Percentiles rank a stretch among this genome's conserved stretches.
Evolutionary conservation across 2,113 vertebrate species (phyloP).

Genomic region (Pycnonotus jocosus): DNA sequence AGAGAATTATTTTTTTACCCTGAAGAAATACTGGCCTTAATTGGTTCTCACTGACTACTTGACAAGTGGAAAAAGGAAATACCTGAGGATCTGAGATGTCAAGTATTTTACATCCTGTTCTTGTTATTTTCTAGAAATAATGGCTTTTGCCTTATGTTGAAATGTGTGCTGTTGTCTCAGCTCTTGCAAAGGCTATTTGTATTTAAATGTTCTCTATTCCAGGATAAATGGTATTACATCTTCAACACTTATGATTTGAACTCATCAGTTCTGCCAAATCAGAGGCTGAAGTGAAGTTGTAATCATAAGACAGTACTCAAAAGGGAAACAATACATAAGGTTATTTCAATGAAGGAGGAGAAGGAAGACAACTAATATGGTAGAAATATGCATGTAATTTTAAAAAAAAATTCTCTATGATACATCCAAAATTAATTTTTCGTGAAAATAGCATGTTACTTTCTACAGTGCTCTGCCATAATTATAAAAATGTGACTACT

Average conservation of each 20-base stretch:
- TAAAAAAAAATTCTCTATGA: background rate
- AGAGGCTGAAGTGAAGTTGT: background rate
- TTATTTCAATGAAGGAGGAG: background rate
- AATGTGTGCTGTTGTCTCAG: background rate
- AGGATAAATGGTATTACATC: background rate
- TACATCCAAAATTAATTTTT: background rate
- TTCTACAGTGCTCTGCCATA: background rate
- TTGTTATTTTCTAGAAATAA: background rate
- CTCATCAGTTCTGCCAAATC: background rate
- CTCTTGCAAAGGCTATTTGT: background rate
- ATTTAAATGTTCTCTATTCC: background rate
- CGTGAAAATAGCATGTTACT: rapidly evolving
- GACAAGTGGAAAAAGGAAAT: background rate
- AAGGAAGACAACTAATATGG: background rate
- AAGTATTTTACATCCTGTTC: background rate
- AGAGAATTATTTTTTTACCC: background rate
- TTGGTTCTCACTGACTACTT: background rate
- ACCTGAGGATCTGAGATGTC: background rate
- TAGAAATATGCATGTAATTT: background rate
- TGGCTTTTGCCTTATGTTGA: background rate
- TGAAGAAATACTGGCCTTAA: background rate
- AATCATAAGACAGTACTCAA: background rate
- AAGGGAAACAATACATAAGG: background rate
- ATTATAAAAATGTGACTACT: background rate
- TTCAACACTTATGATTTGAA: background rate